Evolutionary conservation across 1,140 invertebrate genomes (phyloP).

Genomic region (Mya arenaria): DNA sequence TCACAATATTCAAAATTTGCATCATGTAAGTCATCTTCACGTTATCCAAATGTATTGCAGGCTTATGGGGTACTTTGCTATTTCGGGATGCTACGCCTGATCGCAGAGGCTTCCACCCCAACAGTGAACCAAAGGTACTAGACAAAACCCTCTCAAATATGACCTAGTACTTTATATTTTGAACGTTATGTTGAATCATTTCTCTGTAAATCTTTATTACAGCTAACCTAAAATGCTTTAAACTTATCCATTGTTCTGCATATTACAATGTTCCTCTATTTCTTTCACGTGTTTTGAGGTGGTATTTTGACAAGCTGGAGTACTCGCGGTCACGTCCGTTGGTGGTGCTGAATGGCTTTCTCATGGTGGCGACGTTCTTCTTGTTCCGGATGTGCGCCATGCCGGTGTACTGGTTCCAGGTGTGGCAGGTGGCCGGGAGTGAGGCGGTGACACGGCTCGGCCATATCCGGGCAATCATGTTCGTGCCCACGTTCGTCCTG

Average conservation of each 20-base stretch:
- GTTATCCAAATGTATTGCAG: conserved; percentile 2
- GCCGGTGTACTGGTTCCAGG: conserved; percentile 76
- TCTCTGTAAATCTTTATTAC: no score
- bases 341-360: conserved; percentile 75
- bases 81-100: conserved; percentile 45
- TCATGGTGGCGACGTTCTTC: conserved; percentile 78
- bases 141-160: no score
- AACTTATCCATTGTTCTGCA: neutral
- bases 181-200: no score
- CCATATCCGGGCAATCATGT: conserved; percentile 73
- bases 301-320: conserved; percentile 73
- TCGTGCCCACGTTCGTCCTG: conserved; percentile 72
- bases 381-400: conserved; percentile 73
- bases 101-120: conserved; percentile 47
- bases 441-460: conserved; percentile 68
- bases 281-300: no score
- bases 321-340: conserved; percentile 66
- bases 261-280: neutral
- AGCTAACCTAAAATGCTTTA: no score
- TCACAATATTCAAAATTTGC: neutral
- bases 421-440: conserved; percentile 73
- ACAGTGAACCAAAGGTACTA: conserved; percentile 53
- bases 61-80: conserved; percentile 47
- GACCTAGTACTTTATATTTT: no score
- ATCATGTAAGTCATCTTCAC: neutral